A percentile compares a stretch with the other conserved stretches of the same genome.
Evolutionary conservation across 2,888 invertebrate genomes (phyloP).

Genomic region (Horisme vitalbata): DNA sequence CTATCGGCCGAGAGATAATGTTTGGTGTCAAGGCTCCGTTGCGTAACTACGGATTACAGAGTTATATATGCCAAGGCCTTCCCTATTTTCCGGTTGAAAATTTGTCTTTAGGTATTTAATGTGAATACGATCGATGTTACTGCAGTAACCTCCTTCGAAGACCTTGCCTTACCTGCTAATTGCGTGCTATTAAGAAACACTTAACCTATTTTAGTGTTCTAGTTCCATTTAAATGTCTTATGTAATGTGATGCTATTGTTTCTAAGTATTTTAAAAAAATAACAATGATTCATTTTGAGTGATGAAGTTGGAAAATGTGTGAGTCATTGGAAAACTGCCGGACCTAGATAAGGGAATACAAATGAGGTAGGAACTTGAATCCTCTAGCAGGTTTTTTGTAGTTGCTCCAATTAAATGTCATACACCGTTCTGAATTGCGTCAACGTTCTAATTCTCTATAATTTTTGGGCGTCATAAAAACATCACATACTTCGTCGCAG

Average conservation of each 20-base stretch:
- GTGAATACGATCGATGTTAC: constrained; percentile 38
- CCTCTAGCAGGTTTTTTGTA: constrained; percentile 14
- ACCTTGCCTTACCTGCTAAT: constrained; percentile 57
- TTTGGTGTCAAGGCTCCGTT: constrained; percentile 77
- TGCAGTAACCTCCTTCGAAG: constrained; percentile 33
- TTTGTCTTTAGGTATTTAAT: constrained; percentile 44
- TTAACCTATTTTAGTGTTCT: constrained; percentile 75
- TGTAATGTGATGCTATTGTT: constrained; percentile 46
- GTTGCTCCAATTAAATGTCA: constrained; percentile 18
- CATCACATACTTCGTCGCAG: constrained; percentile 51
- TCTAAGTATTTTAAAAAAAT: constrained; percentile 49
- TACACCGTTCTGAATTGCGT: constrained; percentile 38
- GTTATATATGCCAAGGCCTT: constrained; percentile 69
- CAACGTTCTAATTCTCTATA: constrained; percentile 43
- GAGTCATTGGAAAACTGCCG: constrained; percentile 33
- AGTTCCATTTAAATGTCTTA: constrained; percentile 57
- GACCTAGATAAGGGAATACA: constrained; percentile 6
- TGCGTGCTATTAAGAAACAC: constrained; percentile 74
- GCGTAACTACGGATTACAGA: constrained; percentile 63
- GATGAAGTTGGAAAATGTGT: constrained; percentile 27
- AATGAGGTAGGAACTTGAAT: not conserved
- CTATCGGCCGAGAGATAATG: constrained; percentile 72
- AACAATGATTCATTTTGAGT: constrained; percentile 26
- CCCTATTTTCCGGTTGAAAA: constrained; percentile 56
- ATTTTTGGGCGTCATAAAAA: constrained; percentile 44